A percentile compares a stretch with the other conserved stretches of the same genome.
Evolutionary conservation across 2,888 invertebrate genomes (phyloP).

Genomic region (Mongoloraphidia duomilia): DNA sequence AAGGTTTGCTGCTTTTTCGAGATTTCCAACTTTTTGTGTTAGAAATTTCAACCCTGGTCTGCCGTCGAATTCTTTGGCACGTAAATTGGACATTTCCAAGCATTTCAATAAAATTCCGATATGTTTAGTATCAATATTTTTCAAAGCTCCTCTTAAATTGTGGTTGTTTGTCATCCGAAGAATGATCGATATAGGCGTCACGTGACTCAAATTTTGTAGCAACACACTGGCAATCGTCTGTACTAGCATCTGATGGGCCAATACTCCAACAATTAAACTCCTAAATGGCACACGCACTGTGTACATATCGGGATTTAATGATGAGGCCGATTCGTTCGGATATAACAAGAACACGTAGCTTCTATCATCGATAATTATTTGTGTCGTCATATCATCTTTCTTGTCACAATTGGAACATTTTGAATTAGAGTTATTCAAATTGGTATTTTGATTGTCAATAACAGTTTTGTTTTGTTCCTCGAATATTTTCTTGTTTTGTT

Average conservation of each 20-base stretch:
- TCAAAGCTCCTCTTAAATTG: slow-evolving; percentile 26
- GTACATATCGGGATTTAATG: slow-evolving; percentile 60
- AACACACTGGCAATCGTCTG: slow-evolving; percentile 81
- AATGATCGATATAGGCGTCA: slow-evolving; percentile 29
- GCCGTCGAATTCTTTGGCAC: slow-evolving; percentile 76
- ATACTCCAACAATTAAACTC: slow-evolving; percentile 72
- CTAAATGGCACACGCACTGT: slow-evolving; percentile 77
- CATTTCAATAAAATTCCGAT: slow-evolving; percentile 59
- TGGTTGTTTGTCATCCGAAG: slow-evolving; percentile 27
- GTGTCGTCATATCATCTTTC: slow-evolving; percentile 8
- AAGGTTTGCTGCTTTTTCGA: slow-evolving; percentile 76
- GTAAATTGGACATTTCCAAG: slow-evolving; percentile 65
- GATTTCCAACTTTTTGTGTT: slow-evolving; percentile 80
- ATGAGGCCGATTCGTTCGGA: slow-evolving; percentile 55
- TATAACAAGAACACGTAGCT: slow-evolving; percentile 82
- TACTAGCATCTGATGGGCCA: slow-evolving; percentile 84
- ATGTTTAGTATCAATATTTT: slow-evolving; percentile 41
- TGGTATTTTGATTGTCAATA: too few species aligned
- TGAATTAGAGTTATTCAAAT: too few species aligned
- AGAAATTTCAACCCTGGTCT: slow-evolving; percentile 87
- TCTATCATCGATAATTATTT: slow-evolving; percentile 58
- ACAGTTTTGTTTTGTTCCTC: too few species aligned
- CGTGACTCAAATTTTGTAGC: slow-evolving; percentile 43
- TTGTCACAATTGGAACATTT: too few species aligned
- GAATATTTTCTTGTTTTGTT: too few species aligned